Base-by-base conservation (phyloP, 2,113 vertebrate species). In the Microtus montanus region DNA sequence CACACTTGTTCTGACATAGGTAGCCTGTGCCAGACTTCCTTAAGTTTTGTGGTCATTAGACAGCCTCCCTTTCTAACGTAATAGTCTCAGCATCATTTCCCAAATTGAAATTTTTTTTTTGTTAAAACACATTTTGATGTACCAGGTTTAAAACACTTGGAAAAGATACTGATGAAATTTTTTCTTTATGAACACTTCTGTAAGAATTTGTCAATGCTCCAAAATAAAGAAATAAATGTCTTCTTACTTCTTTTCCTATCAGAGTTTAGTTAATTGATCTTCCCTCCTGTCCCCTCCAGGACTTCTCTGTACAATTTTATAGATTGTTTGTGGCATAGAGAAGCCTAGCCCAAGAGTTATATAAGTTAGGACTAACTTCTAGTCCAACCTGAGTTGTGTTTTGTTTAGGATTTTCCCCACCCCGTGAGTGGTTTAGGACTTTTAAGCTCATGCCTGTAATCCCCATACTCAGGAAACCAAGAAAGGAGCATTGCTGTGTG, bases 161-260 rank as follows among this genome's bases (percentile, higher is more conserved):
- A 58, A 97, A 92, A 77, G 70, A 87, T 47, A 93, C 92, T 38
- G 78, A 2, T 82, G 61, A 54, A 93, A 44, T 73, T 94, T 24
- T 3, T 3, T 90, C 28, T 75, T 96, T 74, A 5, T 52, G 52
- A 96, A 95, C 52, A 79, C 78, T 77, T 95, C 41, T 73, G 84
- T 77, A 92, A 44, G 22, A 44, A 87, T 87, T 86, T 82, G n/a
- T 70, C 61, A 78, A 4, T 35, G 44, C 61, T 85, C 44, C 54
- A 87, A 74, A 41, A 73, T 73, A 73, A n/a, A 38, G 90, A 73
- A 92, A 41, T 83, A 79, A 92, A 87, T 78, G 15, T 14, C 49
- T 86, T n/a, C 24, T 20, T 93, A 93, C 54, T 44, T 22, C 28
- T 44, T 47, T 20, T n/a, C n/a, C 24, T 87, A 64, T 75, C 22